A percentile compares a stretch with the other conserved stretches of the same genome.
These are phyloP conservation scores for Micrasema minimum DNA, from an alignment of 1,140 invertebrate genomes.

Conservation along the genomic window DNA sequence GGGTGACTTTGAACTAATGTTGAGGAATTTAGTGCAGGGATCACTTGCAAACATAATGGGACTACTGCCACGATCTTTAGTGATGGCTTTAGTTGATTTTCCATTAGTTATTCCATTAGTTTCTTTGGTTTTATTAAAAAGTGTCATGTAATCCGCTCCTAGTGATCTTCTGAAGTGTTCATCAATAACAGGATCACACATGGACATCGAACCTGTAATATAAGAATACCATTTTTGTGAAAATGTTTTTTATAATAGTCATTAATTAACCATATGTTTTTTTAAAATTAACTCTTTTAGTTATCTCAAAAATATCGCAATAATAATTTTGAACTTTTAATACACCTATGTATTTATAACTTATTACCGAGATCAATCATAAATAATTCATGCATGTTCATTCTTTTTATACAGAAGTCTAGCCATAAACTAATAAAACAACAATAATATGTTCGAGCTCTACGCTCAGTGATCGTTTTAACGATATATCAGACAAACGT, in stretches of 20 bases:
- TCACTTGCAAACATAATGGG: slow-evolving; percentile 60
- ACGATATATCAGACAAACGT: too few relatives aligned
- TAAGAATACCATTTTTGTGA: slow-evolving; percentile 12
- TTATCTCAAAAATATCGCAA: background rate
- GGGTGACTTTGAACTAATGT: slow-evolving; percentile 54
- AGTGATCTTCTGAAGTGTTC: slow-evolving; percentile 95
- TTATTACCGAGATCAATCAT: too few relatives aligned
- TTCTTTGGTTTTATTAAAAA: slow-evolving; percentile 72
- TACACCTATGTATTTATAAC: too few relatives aligned
- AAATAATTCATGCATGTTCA: too few relatives aligned
- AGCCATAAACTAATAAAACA: too few relatives aligned
- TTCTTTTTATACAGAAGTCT: too few relatives aligned
- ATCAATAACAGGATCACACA: slow-evolving; percentile 91
- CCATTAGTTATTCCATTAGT: slow-evolving; percentile 59
- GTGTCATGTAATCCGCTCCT: slow-evolving; percentile 86
- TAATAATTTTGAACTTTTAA: too few relatives aligned
- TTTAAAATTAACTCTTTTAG: too few relatives aligned
- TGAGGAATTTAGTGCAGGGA: slow-evolving; percentile 54
- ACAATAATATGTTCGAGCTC: too few relatives aligned
- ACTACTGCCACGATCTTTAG: slow-evolving; percentile 64
- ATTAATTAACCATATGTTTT: too few relatives aligned
- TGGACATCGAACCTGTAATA: slow-evolving; percentile 71
- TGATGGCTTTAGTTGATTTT: slow-evolving; percentile 53
- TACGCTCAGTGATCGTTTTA: too few relatives aligned
- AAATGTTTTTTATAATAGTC: background rate